phyloP scores from a whole-genome alignment of 2,113 vertebrate genomes.

The Trachemys scripta region DNA sequence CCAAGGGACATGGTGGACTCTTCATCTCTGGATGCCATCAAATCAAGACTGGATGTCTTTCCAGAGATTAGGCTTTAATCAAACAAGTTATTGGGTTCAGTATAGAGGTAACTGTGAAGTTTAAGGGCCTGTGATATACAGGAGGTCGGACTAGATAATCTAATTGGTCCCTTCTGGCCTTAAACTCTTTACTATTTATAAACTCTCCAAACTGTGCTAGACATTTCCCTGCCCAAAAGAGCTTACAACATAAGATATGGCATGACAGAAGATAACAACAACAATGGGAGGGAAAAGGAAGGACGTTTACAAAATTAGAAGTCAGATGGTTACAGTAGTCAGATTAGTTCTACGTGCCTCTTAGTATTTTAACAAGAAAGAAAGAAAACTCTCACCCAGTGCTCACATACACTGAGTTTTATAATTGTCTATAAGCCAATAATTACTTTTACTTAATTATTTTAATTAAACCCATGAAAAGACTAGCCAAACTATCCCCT shows the following conservation, averaged over 20 bases:
- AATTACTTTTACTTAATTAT: constrained; percentile 33
- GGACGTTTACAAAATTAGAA: background rate
- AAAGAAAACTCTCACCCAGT: background rate
- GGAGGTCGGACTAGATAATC: background rate
- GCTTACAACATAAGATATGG: background rate
- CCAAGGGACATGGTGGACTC: background rate
- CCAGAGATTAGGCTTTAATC: constrained; percentile 19
- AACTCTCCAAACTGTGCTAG: background rate
- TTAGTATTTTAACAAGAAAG: background rate
- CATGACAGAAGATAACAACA: background rate
- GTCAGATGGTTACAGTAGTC: background rate
- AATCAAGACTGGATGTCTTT: constrained; percentile 4
- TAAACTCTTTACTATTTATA: background rate
- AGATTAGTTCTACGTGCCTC: background rate
- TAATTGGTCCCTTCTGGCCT: background rate
- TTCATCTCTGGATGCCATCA: background rate
- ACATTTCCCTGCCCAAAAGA: background rate
- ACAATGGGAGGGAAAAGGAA: background rate
- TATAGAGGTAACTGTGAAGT: background rate
- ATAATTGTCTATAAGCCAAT: constrained; percentile 36
- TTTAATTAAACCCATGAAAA: background rate
- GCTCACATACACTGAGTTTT: constrained; percentile 6
- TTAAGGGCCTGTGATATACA: background rate
- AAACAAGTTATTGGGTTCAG: background rate
- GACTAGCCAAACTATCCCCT: background rate